Conservation (phyloP, 2,888 invertebrate species). For the Priocnemis perturbator region DNA sequence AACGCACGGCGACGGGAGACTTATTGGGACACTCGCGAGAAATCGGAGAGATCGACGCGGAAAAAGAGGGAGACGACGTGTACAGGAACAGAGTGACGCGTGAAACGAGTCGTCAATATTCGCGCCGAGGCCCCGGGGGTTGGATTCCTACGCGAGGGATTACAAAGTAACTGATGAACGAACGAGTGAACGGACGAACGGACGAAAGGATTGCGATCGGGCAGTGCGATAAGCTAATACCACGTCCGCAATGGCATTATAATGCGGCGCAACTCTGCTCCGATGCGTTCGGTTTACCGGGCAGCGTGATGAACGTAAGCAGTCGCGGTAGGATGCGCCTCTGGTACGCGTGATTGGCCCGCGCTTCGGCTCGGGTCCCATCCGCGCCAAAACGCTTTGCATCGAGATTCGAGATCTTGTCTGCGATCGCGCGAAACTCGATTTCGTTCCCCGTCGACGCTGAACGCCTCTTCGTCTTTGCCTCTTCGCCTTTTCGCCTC, state of each 20-base stretch:
- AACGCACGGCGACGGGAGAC: not conserved
- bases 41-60: not conserved
- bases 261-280: constrained; percentile 48
- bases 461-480: constrained; percentile 1
- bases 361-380: constrained; percentile 8
- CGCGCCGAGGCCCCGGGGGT: constrained; percentile 21
- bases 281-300: constrained; percentile 43
- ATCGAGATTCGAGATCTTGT: constrained; percentile 44
- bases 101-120: constrained; percentile 25
- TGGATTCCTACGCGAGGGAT: constrained; percentile 52
- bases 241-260: constrained; percentile 60
- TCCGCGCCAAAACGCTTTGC: constrained; percentile 44
- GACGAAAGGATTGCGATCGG: constrained; percentile 55
- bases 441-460: constrained; percentile 34
- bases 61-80: not conserved
- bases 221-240: constrained; percentile 64
- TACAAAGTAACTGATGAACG: constrained; percentile 56
- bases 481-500: constrained; percentile 20
- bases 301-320: constrained; percentile 44
- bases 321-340: constrained; percentile 32
- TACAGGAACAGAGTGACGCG: not conserved
- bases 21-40: not conserved
- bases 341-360: constrained; percentile 45
- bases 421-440: constrained; percentile 38
- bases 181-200: constrained; percentile 49